phyloP scores from a whole-genome alignment of 2,888 invertebrate genomes.

The Hanleya hanleyi region DNA sequence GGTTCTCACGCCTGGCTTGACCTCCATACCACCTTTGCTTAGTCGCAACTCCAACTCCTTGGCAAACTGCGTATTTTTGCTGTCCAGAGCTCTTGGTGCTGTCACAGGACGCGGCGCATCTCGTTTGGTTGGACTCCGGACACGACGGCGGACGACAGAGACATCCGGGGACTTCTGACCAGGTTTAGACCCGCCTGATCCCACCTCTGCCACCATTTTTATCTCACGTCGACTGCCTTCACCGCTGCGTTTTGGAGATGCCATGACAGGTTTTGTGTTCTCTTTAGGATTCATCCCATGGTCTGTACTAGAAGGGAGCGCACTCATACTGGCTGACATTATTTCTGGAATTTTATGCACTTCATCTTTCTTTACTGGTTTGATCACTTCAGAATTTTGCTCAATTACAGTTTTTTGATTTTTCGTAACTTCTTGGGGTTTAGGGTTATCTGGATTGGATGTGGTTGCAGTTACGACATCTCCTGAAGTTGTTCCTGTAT shows the following conservation, averaged over 20 bases:
- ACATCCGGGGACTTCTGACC: background rate
- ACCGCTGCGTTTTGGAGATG: background rate
- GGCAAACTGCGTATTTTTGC: constrained; percentile 46
- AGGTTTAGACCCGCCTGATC: background rate
- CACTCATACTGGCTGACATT: background rate
- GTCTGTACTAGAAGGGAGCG: background rate
- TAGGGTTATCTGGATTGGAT: no score
- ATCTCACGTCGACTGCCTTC: background rate
- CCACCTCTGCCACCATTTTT: background rate
- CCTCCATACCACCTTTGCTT: constrained; percentile 27
- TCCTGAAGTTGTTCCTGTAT: background rate
- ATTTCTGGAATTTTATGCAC: constrained; percentile 1
- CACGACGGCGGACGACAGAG: background rate
- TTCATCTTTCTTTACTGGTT: background rate
- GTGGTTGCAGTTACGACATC: background rate
- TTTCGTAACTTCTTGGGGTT: background rate
- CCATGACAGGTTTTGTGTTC: background rate
- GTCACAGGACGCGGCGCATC: constrained; percentile 8
- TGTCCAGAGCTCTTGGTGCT: constrained; percentile 6
- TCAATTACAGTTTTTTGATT: background rate
- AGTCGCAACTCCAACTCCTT: constrained; percentile 58
- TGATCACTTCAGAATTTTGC: background rate
- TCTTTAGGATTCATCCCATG: background rate
- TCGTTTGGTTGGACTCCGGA: constrained; percentile 1
- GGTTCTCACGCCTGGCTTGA: constrained; percentile 17